Percentiles rank a stretch among this genome's conserved stretches.
Evolutionary conservation across 2,113 vertebrate genomes (phyloP).

Genomic region (Hassar affinis): DNA sequence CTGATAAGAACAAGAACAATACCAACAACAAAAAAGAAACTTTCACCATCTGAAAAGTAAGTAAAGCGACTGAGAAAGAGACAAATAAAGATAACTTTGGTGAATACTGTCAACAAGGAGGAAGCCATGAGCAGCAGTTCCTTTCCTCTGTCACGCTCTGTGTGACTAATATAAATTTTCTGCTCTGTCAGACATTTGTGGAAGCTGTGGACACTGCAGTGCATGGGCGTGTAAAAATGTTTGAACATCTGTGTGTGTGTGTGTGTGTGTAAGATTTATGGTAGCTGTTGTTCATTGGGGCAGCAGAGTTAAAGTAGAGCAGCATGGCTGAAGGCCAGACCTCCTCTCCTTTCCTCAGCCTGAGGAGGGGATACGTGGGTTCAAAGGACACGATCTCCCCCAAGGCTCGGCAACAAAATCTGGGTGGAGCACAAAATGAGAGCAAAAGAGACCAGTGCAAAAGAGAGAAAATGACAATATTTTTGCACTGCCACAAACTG

Average conservation of each 20-base stretch:
- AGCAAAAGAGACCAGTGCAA: background rate
- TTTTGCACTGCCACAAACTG: too few relatives aligned
- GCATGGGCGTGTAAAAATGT: background rate
- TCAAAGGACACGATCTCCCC: constrained; percentile 28
- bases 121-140: background rate
- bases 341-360: constrained; percentile 1
- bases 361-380: background rate
- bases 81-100: background rate
- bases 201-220: constrained; percentile 4
- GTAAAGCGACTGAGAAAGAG: background rate
- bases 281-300: constrained; percentile 28
- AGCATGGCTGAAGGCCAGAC: constrained; percentile 2
- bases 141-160: background rate
- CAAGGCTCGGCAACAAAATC: constrained; percentile 16
- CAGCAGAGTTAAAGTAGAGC: constrained; percentile 2
- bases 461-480: background rate
- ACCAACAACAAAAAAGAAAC: background rate
- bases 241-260: constrained; percentile 22
- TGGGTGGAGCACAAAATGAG: background rate
- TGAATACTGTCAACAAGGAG: background rate
- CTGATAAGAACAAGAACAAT: background rate
- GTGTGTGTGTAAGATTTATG: constrained; percentile 30
- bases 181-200: constrained; percentile 2
- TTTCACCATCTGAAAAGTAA: background rate
- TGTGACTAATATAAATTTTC: constrained; percentile 12